Conservation (phyloP, 1,140 invertebrate genomes). For the Aricia agestis region DNA sequence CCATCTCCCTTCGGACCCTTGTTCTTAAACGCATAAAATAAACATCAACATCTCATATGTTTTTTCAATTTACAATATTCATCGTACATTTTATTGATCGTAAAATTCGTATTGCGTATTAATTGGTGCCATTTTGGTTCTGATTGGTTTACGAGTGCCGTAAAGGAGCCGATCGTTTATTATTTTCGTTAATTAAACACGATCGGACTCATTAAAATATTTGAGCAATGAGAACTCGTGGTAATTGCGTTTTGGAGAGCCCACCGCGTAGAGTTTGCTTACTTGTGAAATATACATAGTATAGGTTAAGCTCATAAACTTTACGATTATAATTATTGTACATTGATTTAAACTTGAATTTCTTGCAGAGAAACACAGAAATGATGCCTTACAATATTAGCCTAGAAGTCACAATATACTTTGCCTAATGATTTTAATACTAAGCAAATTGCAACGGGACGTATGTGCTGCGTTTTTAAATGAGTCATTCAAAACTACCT, state of each 20-base stretch:
- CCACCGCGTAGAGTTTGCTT: not conserved
- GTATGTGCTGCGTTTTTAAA: no score
- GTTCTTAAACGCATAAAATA: conserved; percentile 65
- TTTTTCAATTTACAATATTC: conserved; percentile 38
- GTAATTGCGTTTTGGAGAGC: not conserved
- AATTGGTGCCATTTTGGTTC: conserved; percentile 35
- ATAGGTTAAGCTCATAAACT: no score
- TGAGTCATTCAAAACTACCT: no score
- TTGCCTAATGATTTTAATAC: no score
- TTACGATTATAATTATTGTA: no score
- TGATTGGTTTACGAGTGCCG: conserved; percentile 22
- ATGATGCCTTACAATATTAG: no score
- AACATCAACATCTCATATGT: conserved; percentile 47
- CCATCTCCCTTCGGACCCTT: conserved; percentile 57
- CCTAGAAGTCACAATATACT: no score
- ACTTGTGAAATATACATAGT: not conserved
- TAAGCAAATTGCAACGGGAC: no score
- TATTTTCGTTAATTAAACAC: conserved; percentile 17
- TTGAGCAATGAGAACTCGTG: not conserved
- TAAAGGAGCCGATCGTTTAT: conserved; percentile 16
- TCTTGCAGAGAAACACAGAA: no score
- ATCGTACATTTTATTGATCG: conserved; percentile 38
- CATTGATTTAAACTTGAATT: no score
- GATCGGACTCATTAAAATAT: not conserved
- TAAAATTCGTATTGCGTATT: conserved; percentile 40